Evolutionary conservation across 2,888 invertebrate genomes (phyloP), one percentile per base, ranked within the genome.

Genomic region (Rugalucina vietnamica): DNA sequence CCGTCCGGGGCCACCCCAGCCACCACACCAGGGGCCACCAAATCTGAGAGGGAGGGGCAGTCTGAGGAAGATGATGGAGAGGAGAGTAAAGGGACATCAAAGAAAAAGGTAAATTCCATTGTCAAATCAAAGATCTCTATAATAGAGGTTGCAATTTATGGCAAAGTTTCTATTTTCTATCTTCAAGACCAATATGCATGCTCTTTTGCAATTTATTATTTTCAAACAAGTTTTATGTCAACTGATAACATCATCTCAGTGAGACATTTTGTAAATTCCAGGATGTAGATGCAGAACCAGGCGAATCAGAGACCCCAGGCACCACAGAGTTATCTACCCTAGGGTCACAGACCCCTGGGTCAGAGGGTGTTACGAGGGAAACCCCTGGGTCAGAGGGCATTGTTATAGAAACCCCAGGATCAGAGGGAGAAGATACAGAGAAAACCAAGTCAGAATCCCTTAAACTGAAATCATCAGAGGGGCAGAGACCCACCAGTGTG

Each of bases 401-500:
- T 72, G 73, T 43, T 21, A 76, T 82, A 18, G 83, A 81, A 27
- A 65, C 65, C 21, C 34, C 32, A 21, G 83, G 75, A 0, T 86
- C 76, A 0, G 60, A 50, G 14, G 83, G 75, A 36, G 84, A 79
- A 37, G 84, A 81, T 29, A 34, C 65, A 34, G 83, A 78, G 2
- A 72, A 73, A 39, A 84, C 81, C 14, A 37, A 65, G 34, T 34
- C 65, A 34, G 29, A 29, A 60, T 29, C 29, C 1, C 27, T 36
- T 14, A 50, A 37, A 57, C 43, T 34, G 60, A 78, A 49, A 54
- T 37, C 60, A 21, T 5, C 32, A 10, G n/a, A n/a, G 39, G 76
- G 65, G 1, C 86, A 88, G 8, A 78, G 89, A 84, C 90, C 90
- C 32, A 84, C 85, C 4, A 90, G 90, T 69, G 86, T 86, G 43